Conservation (phyloP, 2,888 invertebrate species). For the Dysmachus trigonus region DNA sequence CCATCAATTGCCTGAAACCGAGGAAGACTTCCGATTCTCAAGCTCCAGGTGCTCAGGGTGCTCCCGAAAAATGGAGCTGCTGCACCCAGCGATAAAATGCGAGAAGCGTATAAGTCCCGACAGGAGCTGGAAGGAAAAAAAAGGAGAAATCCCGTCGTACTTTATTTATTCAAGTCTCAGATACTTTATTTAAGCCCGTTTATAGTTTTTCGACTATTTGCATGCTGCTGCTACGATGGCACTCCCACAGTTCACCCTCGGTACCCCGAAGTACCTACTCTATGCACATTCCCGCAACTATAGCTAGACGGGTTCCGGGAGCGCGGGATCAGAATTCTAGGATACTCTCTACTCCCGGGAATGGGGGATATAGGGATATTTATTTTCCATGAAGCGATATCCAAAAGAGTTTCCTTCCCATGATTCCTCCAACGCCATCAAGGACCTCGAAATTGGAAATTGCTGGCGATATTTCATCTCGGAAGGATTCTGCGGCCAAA, state of each 20-base stretch:
- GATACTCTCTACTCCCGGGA: background rate
- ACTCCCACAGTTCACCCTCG: background rate
- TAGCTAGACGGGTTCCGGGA: background rate
- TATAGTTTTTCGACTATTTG: slow-evolving; percentile 31
- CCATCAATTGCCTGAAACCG: background rate
- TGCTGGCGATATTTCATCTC: slow-evolving; percentile 37
- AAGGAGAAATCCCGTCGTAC: background rate
- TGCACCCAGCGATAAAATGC: background rate
- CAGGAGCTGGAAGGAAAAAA: background rate
- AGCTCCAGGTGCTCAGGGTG: background rate
- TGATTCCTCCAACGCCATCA: background rate
- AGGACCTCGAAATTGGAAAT: slow-evolving; percentile 33
- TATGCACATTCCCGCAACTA: background rate
- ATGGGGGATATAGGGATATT: background rate
- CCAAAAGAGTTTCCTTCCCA: slow-evolving; percentile 20
- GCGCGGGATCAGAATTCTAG: background rate
- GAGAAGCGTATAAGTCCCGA: background rate
- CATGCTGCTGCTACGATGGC: background rate
- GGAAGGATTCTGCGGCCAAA: slow-evolving; percentile 27
- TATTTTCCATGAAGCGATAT: slow-evolving; percentile 28
- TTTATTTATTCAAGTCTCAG: slow-evolving; percentile 25
- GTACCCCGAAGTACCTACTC: background rate
- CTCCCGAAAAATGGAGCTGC: background rate
- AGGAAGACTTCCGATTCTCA: background rate
- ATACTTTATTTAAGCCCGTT: slow-evolving; percentile 28